Evolutionary conservation across 2,113 vertebrate genomes (phyloP), one percentile per base, ranked within the genome.

Genomic region (Macrotus californicus): DNA sequence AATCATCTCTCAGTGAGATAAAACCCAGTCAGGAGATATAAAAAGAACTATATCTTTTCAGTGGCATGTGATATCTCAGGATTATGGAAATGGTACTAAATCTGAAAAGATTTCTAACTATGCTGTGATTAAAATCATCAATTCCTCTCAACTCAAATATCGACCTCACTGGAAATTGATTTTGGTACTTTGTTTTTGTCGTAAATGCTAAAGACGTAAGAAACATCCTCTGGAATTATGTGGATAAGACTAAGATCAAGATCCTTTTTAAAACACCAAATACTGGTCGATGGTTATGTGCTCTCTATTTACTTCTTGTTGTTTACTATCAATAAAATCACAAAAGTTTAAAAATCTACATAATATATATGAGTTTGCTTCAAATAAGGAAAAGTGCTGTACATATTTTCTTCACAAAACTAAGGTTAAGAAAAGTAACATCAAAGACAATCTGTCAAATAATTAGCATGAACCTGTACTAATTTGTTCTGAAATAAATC

Each of bases 401-500:
- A 50, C n/a, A n/a, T 14, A 52, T 91, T 93, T 81, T 89, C 43
- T 72, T 80, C n/a, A 93, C 4, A 77, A 36, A 16, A 5, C 6
- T 36, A 26, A 19, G 2, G 31, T 36, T 95, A 26, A 22, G 26
- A 39, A 77, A 24, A 79, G 13, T 76, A 48, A 76, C 52, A 0
- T 90, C 24, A 94, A 92, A 80, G 41, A 83, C 24, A 69, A 36
- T 26, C 26, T 87, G 69, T 80, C 6, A 87, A 73, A 52, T 75
- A 83, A 61, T 94, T 91, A 92, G 11, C 41, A 88, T 66, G 22
- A 10, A 77, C 14, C 21, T 48, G 36, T 0, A 77, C 7, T 0
- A 2, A 96, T 80, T 91, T 82, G 24, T 72, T 67, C 15, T 81
- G 24, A 96, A 92, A 89, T 48, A 89, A 91, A 88, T 39, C 1